Evolutionary conservation across 2,888 invertebrate genomes (phyloP).

Genomic region (Patella caerulea): DNA sequence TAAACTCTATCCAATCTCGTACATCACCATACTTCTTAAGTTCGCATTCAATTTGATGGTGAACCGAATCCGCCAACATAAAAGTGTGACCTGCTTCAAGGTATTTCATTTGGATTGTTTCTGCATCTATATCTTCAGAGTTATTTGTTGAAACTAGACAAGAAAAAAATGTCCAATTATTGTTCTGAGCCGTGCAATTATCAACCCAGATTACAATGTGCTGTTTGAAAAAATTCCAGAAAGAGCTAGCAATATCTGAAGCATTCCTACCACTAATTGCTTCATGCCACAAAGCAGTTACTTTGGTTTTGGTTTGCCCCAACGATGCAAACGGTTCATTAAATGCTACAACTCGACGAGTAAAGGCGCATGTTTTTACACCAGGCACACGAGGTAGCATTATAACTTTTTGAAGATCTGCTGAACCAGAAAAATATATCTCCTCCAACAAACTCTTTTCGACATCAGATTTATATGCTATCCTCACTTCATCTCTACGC

Average conservation of each 20-base stretch:
- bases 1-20: no score
- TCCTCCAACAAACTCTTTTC: neutral
- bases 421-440: neutral
- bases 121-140: no score
- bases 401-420: slow-evolving; percentile 3
- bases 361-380: neutral
- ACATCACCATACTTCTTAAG: no score
- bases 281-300: neutral
- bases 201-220: neutral
- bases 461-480: neutral
- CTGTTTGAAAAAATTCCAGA: neutral
- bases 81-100: no score
- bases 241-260: neutral
- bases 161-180: neutral
- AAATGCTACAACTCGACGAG: neutral
- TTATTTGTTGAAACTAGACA: no score
- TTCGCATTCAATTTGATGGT: no score
- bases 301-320: neutral
- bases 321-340: neutral
- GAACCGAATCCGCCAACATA: no score
- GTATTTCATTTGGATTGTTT: no score
- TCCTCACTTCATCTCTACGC: no score
- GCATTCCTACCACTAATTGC: neutral
- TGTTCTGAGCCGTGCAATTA: neutral
- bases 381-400: neutral